Conservation (phyloP, 2,888 invertebrate species). For the Odontothrips loti region DNA sequence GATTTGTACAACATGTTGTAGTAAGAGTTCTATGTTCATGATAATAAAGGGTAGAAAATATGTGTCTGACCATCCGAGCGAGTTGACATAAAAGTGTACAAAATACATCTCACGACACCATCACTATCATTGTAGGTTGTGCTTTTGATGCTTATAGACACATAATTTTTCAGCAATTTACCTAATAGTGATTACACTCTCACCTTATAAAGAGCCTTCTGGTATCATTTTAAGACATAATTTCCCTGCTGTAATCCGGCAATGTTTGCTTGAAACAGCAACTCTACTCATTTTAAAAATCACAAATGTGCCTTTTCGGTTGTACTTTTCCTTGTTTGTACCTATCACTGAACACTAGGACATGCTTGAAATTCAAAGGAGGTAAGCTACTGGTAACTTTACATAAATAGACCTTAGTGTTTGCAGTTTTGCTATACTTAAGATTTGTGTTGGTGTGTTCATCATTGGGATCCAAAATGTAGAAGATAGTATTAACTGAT, state of each 20-base stretch:
- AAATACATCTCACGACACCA: too few relatives aligned
- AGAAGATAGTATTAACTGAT: background rate
- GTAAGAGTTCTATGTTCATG: too few relatives aligned
- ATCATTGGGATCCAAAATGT: background rate
- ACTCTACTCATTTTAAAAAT: background rate
- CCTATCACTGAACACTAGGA: background rate
- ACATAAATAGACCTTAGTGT: background rate
- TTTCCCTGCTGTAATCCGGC: too few relatives aligned
- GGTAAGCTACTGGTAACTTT: background rate
- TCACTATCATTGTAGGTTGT: too few relatives aligned
- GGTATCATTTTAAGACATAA: background rate
- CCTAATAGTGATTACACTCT: background rate
- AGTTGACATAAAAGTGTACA: too few relatives aligned
- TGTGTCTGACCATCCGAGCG: too few relatives aligned
- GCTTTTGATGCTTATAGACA: too few relatives aligned
- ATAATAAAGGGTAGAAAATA: too few relatives aligned
- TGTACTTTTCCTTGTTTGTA: background rate
- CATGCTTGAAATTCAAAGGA: constrained; percentile 5
- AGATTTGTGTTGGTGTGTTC: background rate
- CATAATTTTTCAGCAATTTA: background rate
- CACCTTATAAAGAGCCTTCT: background rate
- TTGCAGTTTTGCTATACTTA: too few relatives aligned
- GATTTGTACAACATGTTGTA: too few relatives aligned
- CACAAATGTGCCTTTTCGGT: background rate
- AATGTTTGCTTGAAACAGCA: too few relatives aligned